Percentiles rank a stretch among this genome's conserved stretches.
Evolutionary conservation across 2,797 vertebrate species (phyloP).

Genomic region (Xyrichtys novacula): DNA sequence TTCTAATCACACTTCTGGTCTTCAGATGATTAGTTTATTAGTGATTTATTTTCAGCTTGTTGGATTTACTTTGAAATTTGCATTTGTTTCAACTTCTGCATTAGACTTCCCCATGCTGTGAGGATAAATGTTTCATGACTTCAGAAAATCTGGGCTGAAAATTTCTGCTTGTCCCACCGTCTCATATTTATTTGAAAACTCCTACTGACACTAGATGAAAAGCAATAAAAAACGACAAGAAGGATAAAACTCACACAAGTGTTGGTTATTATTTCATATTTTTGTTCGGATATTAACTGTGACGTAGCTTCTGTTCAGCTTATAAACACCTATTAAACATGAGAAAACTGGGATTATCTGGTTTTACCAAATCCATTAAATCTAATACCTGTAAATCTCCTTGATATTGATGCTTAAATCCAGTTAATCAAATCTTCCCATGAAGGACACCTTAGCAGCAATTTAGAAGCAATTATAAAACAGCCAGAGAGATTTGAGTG

Average conservation of each 20-base stretch:
- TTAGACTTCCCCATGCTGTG: background rate
- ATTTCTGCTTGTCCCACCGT: background rate
- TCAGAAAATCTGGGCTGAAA: background rate
- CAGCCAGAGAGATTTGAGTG: background rate
- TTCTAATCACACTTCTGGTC: background rate
- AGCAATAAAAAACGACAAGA: background rate
- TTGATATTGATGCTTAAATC: background rate
- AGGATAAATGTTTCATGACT: background rate
- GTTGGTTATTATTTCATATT: background rate
- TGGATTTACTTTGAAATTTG: background rate
- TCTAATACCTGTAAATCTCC: background rate
- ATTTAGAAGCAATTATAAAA: background rate
- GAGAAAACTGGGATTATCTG: background rate
- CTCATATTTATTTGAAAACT: background rate
- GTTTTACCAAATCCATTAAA: background rate
- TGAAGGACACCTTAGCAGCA: background rate
- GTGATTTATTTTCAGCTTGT: background rate
- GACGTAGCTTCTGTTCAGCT: background rate
- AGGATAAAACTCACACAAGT: background rate
- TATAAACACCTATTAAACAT: background rate
- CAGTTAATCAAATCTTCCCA: constrained; percentile 3
- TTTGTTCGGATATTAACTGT: background rate
- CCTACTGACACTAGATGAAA: background rate
- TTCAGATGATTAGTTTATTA: background rate
- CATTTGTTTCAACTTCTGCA: background rate